These are phyloP conservation scores for Hassar affinis DNA, from an alignment of 2,113 vertebrate genomes.

Conservation along the genomic window DNA sequence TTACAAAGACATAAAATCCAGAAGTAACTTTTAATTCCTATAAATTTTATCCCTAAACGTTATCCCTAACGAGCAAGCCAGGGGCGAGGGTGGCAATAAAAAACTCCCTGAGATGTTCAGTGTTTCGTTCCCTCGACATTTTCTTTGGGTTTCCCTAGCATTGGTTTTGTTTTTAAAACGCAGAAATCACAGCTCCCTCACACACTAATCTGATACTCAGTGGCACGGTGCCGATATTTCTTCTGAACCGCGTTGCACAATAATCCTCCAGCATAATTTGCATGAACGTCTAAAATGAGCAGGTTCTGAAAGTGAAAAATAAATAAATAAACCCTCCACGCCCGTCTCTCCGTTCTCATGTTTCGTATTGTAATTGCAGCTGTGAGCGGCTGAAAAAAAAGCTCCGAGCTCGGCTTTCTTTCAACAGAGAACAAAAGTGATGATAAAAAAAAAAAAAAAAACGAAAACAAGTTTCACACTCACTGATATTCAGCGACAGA, in stretches of 20 bases:
- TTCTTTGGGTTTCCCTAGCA: neutral
- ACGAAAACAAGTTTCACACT: neutral
- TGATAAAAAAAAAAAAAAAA: neutral
- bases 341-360: neutral
- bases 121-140: no score
- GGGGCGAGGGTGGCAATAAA: no score
- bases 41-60: no score
- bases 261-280: neutral
- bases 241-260: neutral
- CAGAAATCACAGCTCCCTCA: neutral
- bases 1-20: no score
- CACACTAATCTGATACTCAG: neutral
- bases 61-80: no score
- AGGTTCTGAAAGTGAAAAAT: neutral
- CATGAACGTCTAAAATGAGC: neutral
- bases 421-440: neutral
- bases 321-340: neutral
- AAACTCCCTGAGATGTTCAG: no score
- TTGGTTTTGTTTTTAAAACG: no score
- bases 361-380: conserved; percentile 13
- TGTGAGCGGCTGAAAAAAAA: neutral
- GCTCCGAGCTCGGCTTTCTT: neutral
- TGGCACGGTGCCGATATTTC: neutral
- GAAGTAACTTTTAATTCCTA: no score
- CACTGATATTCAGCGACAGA: conserved; percentile 39